Evolutionary conservation across 1,140 invertebrate genomes (phyloP).

Genomic region (Thalassaphorura encarpata): DNA sequence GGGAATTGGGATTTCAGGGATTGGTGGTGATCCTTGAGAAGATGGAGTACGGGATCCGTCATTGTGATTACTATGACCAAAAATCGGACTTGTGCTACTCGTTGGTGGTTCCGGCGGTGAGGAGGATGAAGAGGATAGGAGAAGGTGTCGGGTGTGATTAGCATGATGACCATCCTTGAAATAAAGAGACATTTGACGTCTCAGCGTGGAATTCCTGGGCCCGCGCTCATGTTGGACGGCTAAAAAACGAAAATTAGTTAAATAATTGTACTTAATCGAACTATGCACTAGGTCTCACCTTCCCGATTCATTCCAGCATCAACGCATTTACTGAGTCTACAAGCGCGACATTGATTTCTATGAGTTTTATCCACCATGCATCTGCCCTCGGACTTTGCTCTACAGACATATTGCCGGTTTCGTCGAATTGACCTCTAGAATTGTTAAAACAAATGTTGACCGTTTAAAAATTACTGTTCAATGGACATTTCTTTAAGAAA

Average conservation of each 20-base stretch:
- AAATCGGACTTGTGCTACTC: not conserved
- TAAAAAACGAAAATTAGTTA: constrained; percentile 40
- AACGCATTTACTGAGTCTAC: constrained; percentile 45
- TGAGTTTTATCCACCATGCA: constrained; percentile 93
- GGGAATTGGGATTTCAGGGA: not conserved
- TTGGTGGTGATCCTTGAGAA: not conserved
- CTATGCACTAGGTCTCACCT: constrained; percentile 35
- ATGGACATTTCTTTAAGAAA: not conserved
- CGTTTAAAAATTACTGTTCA: not conserved
- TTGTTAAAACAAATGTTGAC: constrained; percentile 5
- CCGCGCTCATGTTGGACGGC: constrained; percentile 97
- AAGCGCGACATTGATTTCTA: constrained; percentile 51
- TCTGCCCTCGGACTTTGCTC: constrained; percentile 69
- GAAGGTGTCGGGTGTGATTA: constrained; percentile 21
- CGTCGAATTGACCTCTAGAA: constrained; percentile 82
- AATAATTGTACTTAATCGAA: not conserved
- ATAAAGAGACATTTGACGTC: constrained; percentile 71
- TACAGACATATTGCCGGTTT: constrained; percentile 89
- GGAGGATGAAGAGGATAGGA: constrained; percentile 26
- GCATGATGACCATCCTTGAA: constrained; percentile 46
- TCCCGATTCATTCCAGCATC: constrained; percentile 51
- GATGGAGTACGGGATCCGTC: not conserved
- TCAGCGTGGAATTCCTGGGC: constrained; percentile 82
- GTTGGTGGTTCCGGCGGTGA: constrained; percentile 32
- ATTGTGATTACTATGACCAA: constrained; percentile 2